Conservation (phyloP, 2,888 invertebrate genomes). For the Scaptomyza parva region DNA sequence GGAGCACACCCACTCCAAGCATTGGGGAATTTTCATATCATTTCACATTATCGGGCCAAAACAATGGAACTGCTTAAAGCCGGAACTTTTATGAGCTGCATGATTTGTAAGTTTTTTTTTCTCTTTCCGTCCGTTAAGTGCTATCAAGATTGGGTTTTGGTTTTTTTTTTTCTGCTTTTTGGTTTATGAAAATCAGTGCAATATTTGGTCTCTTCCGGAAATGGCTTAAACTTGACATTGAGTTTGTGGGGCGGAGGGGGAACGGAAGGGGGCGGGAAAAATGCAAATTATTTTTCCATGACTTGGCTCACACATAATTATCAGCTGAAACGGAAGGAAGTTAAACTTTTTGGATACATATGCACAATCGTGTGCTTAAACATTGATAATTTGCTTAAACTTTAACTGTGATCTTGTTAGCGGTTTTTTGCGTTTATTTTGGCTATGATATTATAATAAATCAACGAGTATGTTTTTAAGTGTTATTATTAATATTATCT, state of each 20-base stretch:
- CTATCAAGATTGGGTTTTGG: slow-evolving; percentile 50
- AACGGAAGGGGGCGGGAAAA: slow-evolving; percentile 34
- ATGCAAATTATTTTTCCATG: slow-evolving; percentile 57
- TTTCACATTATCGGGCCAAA: slow-evolving; percentile 50
- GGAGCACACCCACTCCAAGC: slow-evolving; percentile 43
- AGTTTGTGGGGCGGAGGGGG: no score
- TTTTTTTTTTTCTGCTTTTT: slow-evolving; percentile 37
- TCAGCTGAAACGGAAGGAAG: slow-evolving; percentile 63
- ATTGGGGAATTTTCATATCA: slow-evolving; percentile 65
- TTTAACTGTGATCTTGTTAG: slow-evolving; percentile 12
- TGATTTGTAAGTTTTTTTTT: slow-evolving; percentile 71
- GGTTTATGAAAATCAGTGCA: slow-evolving; percentile 49
- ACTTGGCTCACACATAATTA: slow-evolving; percentile 42
- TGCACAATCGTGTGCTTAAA: slow-evolving; percentile 5
- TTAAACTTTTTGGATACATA: slow-evolving; percentile 8
- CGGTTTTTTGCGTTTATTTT: no score
- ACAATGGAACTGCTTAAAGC: slow-evolving; percentile 64
- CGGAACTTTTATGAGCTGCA: slow-evolving; percentile 69
- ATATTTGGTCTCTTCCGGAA: slow-evolving; percentile 55
- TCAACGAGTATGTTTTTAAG: neutral
- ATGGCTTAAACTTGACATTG: slow-evolving; percentile 73
- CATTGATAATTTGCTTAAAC: slow-evolving; percentile 14
- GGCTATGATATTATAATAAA: neutral
- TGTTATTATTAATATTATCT: neutral
- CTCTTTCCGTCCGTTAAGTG: slow-evolving; percentile 21